Conservation (phyloP, 2,888 invertebrate species). For the Drosophila rubida region DNA sequence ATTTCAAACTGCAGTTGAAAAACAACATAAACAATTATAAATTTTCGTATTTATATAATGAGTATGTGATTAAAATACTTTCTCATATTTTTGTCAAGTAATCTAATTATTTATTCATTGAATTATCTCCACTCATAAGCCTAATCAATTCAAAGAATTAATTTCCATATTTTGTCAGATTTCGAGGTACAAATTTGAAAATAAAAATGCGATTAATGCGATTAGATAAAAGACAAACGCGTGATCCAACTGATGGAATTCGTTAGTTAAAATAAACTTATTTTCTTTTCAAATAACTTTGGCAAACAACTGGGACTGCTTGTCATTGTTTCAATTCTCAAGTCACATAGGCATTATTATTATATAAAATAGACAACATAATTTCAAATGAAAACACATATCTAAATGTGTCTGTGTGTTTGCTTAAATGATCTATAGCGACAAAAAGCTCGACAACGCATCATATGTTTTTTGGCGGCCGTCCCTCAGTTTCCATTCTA, state of each 20-base stretch:
- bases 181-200: not conserved
- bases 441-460: slow-evolving; percentile 45
- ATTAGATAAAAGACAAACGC: slow-evolving; percentile 19
- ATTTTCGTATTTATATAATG: too few species aligned
- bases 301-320: slow-evolving; percentile 1
- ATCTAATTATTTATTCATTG: too few species aligned
- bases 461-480: slow-evolving; percentile 40
- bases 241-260: not conserved
- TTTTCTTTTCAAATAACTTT: slow-evolving; percentile 10
- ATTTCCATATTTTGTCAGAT: not conserved
- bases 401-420: slow-evolving; percentile 3
- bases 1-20: too few species aligned
- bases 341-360: slow-evolving; percentile 8
- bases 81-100: too few species aligned
- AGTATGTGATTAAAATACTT: too few species aligned
- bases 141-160: slow-evolving; percentile 12
- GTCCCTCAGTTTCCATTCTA: slow-evolving; percentile 36
- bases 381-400: slow-evolving; percentile 7
- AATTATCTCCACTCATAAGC: not conserved
- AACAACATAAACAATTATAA: too few species aligned
- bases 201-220: not conserved
- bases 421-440: slow-evolving; percentile 21
- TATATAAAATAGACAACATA: slow-evolving; percentile 23
- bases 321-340: slow-evolving; percentile 26
- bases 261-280: not conserved